Percentiles rank a stretch among this genome's conserved stretches.
These are phyloP conservation scores for Charadrius vociferus DNA, from an alignment of 2,113 vertebrate species.

Conservation along the genomic window DNA sequence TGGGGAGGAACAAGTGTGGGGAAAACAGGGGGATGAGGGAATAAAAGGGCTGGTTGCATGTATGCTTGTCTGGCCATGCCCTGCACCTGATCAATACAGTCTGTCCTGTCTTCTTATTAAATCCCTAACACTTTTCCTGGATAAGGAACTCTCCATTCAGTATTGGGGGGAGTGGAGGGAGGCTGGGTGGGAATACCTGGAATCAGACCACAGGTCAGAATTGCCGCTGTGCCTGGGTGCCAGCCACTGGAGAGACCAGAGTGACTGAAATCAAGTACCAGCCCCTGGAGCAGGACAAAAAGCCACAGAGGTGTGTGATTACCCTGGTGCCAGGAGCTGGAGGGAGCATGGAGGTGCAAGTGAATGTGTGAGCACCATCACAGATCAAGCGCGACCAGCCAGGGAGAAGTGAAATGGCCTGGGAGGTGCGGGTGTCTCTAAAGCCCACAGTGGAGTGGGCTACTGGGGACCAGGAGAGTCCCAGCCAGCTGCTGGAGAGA, in stretches of 20 bases:
- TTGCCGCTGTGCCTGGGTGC: background rate
- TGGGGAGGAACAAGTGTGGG: background rate
- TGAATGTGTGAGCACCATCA: background rate
- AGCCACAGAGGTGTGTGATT: background rate
- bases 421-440: background rate
- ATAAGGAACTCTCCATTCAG: rapidly evolving
- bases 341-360: background rate
- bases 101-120: background rate
- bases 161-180: rapidly evolving
- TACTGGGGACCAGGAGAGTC: background rate
- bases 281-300: rapidly evolving
- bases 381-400: background rate
- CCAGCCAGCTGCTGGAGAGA: background rate
- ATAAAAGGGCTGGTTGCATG: background rate
- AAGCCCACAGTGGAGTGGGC: background rate
- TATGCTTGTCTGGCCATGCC: rapidly evolving
- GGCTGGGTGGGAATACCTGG: background rate
- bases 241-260: background rate
- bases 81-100: background rate
- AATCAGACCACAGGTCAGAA: background rate
- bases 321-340: background rate
- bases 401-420: background rate
- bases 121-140: background rate
- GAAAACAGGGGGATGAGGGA: background rate
- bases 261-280: background rate